These are phyloP conservation scores for Danaus plexippus DNA, from an alignment of 1,140 invertebrate genomes.

Conservation along the genomic window DNA sequence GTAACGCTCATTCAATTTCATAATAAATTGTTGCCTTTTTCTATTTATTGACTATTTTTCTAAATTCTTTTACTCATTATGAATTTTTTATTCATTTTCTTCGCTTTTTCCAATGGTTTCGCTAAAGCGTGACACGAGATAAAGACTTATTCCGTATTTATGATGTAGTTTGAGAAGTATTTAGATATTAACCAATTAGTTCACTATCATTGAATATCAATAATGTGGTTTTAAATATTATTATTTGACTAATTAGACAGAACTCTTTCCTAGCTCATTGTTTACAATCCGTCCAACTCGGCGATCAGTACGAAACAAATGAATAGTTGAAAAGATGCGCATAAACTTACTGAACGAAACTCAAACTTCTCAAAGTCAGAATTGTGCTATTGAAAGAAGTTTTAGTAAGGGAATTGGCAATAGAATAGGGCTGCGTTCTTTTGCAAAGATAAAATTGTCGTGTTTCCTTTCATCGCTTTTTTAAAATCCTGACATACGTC, in stretches of 20 bases:
- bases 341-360: conserved; percentile 29
- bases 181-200: too few species aligned
- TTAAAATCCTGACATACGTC: conserved; percentile 21
- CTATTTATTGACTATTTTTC: background rate
- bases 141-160: too few species aligned
- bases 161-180: too few species aligned
- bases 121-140: too few species aligned
- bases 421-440: conserved; percentile 43
- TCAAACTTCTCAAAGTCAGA: conserved; percentile 22
- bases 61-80: too few species aligned
- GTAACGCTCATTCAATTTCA: conserved; percentile 7
- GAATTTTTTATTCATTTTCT: too few species aligned
- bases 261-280: conserved; percentile 23
- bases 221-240: background rate
- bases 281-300: conserved; percentile 22
- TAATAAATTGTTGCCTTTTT: conserved; percentile 10
- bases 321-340: conserved; percentile 40
- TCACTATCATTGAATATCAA: too few species aligned
- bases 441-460: conserved; percentile 39
- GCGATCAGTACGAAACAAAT: conserved; percentile 26
- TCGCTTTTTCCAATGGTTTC: too few species aligned
- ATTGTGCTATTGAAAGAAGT: conserved; percentile 19
- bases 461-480: conserved; percentile 38
- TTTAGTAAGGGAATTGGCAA: conserved; percentile 34
- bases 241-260: conserved; percentile 5